A percentile compares a stretch with the other conserved stretches of the same genome.
phyloP scores from a whole-genome alignment of 2,888 invertebrate genomes.

The Hirudinaria manillensis region DNA sequence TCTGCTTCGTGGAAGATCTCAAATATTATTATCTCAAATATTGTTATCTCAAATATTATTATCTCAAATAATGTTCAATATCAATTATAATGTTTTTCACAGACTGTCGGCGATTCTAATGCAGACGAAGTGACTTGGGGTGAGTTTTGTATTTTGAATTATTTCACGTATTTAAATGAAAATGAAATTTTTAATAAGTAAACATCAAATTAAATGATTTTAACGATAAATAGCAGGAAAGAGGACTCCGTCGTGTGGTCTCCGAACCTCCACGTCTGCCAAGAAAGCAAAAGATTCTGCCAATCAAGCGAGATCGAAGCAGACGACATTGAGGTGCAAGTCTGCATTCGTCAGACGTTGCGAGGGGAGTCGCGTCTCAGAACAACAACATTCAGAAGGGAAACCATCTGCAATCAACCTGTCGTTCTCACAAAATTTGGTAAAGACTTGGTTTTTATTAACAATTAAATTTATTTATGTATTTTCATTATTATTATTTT shows the following conservation, averaged over 20 bases:
- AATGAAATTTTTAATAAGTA: too few species aligned
- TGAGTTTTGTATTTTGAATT: too few species aligned
- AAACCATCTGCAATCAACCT: background rate
- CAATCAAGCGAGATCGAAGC: background rate
- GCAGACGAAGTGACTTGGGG: too few species aligned
- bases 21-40: background rate
- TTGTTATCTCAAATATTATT: background rate
- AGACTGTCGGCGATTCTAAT: background rate
- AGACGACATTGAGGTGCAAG: background rate
- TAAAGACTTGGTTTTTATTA: too few species aligned
- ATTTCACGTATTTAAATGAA: too few species aligned
- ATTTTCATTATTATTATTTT: too few species aligned
- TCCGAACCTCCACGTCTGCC: background rate
- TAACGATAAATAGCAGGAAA: background rate
- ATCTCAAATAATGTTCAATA: background rate
- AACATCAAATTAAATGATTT: too few species aligned
- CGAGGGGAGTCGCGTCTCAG: background rate
- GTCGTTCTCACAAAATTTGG: too few species aligned
- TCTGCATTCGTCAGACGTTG: background rate
- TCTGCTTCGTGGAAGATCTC: background rate
- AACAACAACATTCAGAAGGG: background rate
- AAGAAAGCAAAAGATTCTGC: background rate
- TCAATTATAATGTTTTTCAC: background rate
- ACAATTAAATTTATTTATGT: too few species aligned
- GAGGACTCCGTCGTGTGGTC: background rate